These are phyloP conservation scores for Cyclophora punctaria DNA, from an alignment of 2,888 invertebrate species.

Conservation along the genomic window DNA sequence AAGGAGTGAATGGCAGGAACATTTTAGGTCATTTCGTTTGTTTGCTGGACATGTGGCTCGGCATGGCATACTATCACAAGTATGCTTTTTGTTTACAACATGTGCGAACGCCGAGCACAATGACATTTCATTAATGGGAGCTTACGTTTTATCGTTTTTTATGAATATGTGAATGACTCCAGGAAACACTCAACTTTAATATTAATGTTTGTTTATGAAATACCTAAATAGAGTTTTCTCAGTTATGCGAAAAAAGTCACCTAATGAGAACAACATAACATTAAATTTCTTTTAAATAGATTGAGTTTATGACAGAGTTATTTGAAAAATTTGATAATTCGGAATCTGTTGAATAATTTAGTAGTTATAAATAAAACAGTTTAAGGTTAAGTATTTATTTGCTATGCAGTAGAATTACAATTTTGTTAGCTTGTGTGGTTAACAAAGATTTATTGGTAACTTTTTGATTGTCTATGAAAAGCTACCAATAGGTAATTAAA, in stretches of 20 bases:
- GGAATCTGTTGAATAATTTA: slow-evolving; percentile 13
- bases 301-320: slow-evolving; percentile 2
- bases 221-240: no score
- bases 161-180: background rate
- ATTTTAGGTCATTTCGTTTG: slow-evolving; percentile 57
- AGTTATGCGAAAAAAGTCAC: no score
- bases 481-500: no score
- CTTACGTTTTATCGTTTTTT: slow-evolving; percentile 4
- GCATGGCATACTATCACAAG: slow-evolving; percentile 24
- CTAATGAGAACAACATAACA: no score
- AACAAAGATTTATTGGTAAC: no score
- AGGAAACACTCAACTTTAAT: no score
- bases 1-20: slow-evolving; percentile 61
- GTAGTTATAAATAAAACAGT: slow-evolving; percentile 5
- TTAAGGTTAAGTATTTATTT: slow-evolving; percentile 7
- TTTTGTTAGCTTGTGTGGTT: background rate
- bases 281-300: background rate
- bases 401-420: slow-evolving; percentile 1
- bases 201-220: no score
- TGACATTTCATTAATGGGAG: slow-evolving; percentile 3
- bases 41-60: slow-evolving; percentile 41
- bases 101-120: slow-evolving; percentile 20
- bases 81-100: slow-evolving; percentile 46
- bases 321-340: slow-evolving; percentile 10
- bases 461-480: no score